Evolutionary conservation across 2,113 vertebrate species (phyloP).

Genomic region (Melanerpes formicivorus): DNA sequence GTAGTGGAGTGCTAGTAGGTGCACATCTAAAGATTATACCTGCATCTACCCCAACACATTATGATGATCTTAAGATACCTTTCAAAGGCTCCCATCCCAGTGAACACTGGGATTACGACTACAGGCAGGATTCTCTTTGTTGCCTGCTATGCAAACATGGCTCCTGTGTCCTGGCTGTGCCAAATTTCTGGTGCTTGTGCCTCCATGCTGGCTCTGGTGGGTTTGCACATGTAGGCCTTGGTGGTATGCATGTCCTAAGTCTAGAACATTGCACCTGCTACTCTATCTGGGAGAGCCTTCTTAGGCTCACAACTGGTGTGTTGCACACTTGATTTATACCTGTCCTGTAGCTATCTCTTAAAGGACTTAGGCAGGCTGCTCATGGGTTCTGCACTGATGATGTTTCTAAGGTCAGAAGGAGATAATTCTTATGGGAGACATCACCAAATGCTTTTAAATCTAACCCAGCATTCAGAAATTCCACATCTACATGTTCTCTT

Average conservation of each 20-base stretch:
- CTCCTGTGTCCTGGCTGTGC: background rate
- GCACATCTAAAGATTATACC: too few species aligned
- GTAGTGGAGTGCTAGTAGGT: background rate
- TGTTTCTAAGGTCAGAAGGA: background rate
- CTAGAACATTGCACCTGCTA: background rate
- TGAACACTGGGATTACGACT: fast-evolving
- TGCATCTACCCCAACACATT: too few species aligned
- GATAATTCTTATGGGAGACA: background rate
- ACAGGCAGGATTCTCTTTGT: background rate
- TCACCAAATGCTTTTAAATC: background rate
- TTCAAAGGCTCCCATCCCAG: background rate
- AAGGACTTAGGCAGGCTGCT: background rate
- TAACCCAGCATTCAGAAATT: background rate
- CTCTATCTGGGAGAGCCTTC: too few species aligned
- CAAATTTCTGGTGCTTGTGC: background rate
- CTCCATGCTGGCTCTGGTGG: background rate
- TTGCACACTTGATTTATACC: fast-evolving
- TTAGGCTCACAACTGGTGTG: background rate
- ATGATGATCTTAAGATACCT: background rate
- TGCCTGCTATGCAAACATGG: background rate
- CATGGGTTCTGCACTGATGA: background rate
- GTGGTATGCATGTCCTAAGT: background rate
- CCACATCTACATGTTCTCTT: background rate
- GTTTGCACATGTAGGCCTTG: too few species aligned
- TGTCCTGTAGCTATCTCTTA: background rate